phyloP scores from a whole-genome alignment of 1,140 invertebrate genomes.

The Drosophila repleta region DNA sequence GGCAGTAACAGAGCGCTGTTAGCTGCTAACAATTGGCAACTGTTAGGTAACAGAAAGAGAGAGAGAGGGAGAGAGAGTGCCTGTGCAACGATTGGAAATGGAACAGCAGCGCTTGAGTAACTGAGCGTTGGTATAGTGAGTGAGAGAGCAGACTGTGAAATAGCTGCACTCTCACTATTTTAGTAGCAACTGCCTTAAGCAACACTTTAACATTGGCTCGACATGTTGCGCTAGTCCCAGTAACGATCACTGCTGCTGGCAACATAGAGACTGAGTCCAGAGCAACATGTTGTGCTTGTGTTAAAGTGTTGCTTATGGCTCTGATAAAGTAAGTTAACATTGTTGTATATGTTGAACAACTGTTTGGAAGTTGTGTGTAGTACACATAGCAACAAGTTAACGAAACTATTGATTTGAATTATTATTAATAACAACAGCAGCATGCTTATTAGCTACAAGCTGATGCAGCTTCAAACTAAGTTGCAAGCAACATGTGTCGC shows the following conservation, averaged over 20 bases:
- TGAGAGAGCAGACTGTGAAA: background rate
- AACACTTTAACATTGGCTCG: no score
- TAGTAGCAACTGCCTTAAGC: background rate
- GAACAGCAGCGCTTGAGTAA: background rate
- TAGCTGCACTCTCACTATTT: background rate
- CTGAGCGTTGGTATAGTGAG: background rate
- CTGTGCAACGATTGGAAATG: background rate
- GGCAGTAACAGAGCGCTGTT: slow-evolving; percentile 8
- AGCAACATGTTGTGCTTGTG: background rate
- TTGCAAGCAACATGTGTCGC: slow-evolving; percentile 12
- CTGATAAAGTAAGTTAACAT: background rate
- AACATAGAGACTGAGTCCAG: background rate
- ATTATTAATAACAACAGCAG: background rate
- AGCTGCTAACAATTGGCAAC: slow-evolving; percentile 18
- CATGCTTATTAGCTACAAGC: background rate
- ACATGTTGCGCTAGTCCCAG: background rate
- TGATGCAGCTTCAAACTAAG: no score
- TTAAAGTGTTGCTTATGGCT: background rate
- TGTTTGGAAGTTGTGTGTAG: background rate
- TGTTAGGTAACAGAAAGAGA: slow-evolving; percentile 14
- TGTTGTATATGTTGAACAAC: background rate
- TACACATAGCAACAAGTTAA: no score
- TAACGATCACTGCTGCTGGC: no score
- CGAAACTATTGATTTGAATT: background rate
- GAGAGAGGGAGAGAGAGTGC: background rate